Evolutionary conservation across 2,888 invertebrate species (phyloP), one percentile per base, ranked within the genome.

Genomic region (Callinectes sapidus): DNA sequence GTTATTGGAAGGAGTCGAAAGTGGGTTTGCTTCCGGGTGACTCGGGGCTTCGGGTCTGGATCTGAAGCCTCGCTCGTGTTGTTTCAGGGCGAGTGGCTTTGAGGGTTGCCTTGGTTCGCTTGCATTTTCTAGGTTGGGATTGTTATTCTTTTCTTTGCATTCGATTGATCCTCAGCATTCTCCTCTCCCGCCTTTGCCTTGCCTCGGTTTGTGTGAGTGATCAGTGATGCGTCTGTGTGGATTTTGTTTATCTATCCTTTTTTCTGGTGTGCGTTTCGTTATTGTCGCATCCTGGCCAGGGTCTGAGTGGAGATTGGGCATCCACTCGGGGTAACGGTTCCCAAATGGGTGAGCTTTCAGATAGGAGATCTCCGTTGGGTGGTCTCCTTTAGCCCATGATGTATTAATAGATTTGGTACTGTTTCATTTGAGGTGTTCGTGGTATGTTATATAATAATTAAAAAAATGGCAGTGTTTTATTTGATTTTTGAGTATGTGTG

Each of bases 1-100:
- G 81, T 81, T 81, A 81, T 81, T 81, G 81, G 81, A 81, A 81
- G 81, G 81, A 81, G 35, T 81, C 35, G 81, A 81, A 81, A 81
- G 81, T 32, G 23, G 81, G 81, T 81, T 81, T 32, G 81, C 32
- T 81, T 35, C 16, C 23, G 81, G 71, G 81, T 81, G 81, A 35
- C 81, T 81, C 71, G 32, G 32, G 81, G 81, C 81, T 81, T 81
- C 81, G 81, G 32, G 14, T 81, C 28, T 32, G 81, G 35, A 81
- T 81, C 35, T 81, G 81, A 81, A 81, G 81, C 32, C 32, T 81
- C 81, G 35, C 16, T 14, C 28, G 71, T 81, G 81, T 81, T 81
- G 81, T 81, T 81, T 81, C 35, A 16, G 35, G 81, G 16, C 32
- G 81, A 81, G 16, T 35, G 81, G 81, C 32, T 81, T 81, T 35